phyloP scores from a whole-genome alignment of 1,140 invertebrate species.

The Trichonephila inaurata region DNA sequence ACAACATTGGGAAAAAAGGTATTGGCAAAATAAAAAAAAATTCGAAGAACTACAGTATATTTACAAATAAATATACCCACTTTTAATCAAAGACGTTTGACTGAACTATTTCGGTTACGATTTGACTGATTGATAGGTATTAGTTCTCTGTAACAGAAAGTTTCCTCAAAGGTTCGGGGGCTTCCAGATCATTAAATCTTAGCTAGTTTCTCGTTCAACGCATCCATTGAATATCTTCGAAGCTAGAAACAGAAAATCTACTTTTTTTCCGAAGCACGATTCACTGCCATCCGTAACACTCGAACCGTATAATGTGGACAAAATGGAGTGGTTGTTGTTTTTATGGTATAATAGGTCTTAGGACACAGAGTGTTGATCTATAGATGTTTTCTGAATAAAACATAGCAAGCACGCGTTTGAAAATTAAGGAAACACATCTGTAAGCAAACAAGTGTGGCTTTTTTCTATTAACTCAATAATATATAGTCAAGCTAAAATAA shows the following conservation, averaged over 20 bases:
- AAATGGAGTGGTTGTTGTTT: slow-evolving; percentile 60
- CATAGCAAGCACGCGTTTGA: neutral
- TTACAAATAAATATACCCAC: slow-evolving; percentile 3
- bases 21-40: neutral
- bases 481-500: too few species aligned
- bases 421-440: too few species aligned
- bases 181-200: slow-evolving; percentile 61
- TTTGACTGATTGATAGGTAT: slow-evolving; percentile 44
- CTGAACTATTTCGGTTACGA: slow-evolving; percentile 71
- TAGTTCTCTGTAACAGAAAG: slow-evolving; percentile 44
- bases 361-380: neutral
- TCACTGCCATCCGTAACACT: slow-evolving; percentile 35
- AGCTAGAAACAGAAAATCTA: slow-evolving; percentile 29
- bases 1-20: slow-evolving; percentile 44
- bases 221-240: slow-evolving; percentile 62
- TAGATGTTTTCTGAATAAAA: neutral
- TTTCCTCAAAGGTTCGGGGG: slow-evolving; percentile 38
- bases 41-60: neutral
- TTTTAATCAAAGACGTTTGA: slow-evolving; percentile 27
- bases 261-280: slow-evolving; percentile 45
- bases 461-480: too few species aligned
- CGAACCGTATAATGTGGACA: slow-evolving; percentile 39
- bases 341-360: slow-evolving; percentile 32
- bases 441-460: too few species aligned
- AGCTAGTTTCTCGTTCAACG: slow-evolving; percentile 55